Conservation (phyloP, 2,888 invertebrate genomes). For the Ochropleura plecta region DNA sequence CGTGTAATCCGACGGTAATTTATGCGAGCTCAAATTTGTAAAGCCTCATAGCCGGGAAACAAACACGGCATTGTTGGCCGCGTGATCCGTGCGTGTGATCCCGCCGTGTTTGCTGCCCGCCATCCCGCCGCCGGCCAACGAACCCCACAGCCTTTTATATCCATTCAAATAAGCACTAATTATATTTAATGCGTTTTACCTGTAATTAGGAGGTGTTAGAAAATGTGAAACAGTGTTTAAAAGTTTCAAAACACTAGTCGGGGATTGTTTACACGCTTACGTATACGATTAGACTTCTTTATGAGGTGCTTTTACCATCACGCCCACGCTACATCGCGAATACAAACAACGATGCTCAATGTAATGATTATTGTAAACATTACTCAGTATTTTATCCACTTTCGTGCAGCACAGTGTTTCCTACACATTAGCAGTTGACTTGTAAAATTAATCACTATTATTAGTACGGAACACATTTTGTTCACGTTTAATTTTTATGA, state of each 20-base stretch:
- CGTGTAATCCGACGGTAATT: slow-evolving; percentile 74
- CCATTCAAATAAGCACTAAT: slow-evolving; percentile 87
- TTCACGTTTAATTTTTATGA: slow-evolving; percentile 54
- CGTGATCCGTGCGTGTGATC: slow-evolving; percentile 77
- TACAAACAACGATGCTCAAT: slow-evolving; percentile 79
- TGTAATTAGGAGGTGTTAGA: slow-evolving; percentile 89
- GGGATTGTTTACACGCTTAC: slow-evolving; percentile 80
- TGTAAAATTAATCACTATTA: slow-evolving; percentile 65
- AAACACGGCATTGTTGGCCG: slow-evolving; percentile 79
- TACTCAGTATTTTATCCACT: slow-evolving; percentile 74
- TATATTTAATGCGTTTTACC: slow-evolving; percentile 88
- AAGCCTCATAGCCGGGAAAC: slow-evolving; percentile 75
- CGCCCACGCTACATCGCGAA: slow-evolving; percentile 80
- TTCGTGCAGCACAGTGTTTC: slow-evolving; percentile 61
- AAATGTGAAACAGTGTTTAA: slow-evolving; percentile 85
- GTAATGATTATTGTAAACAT: slow-evolving; percentile 84
- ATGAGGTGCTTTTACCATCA: slow-evolving; percentile 80
- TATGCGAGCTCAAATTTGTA: slow-evolving; percentile 74
- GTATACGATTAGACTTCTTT: slow-evolving; percentile 82
- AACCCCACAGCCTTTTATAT: slow-evolving; percentile 81
- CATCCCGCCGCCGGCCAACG: slow-evolving; percentile 76
- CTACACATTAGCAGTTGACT: slow-evolving; percentile 60
- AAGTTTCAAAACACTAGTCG: slow-evolving; percentile 81
- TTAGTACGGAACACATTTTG: slow-evolving; percentile 54
- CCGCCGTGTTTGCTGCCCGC: slow-evolving; percentile 70